Evolutionary conservation across 1,140 invertebrate species (phyloP), one percentile per base, ranked within the genome.

Genomic region (Stenopsyche tienmushanensis): DNA sequence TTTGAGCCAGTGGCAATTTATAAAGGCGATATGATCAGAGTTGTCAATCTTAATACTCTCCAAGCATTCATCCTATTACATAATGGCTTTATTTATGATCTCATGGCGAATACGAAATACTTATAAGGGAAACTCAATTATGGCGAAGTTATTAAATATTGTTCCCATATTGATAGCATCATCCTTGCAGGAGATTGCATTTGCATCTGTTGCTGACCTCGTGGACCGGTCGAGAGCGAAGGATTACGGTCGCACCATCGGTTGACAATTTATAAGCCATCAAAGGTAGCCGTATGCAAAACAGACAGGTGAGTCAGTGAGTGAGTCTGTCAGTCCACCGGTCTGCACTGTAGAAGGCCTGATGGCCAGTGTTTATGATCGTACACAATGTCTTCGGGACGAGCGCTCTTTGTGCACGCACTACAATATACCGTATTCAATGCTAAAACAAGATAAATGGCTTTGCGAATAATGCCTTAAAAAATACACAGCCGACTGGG

Each of bases 361-460:
- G n/a, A n/a, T n/a, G n/a, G n/a, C n/a, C 50, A 53, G 21, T 53
- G 53, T 57, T 57, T 57, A 57, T 57, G 53, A 57, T 21, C 53
- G 26, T 34, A n/a, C 26, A 57, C 34, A 41, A 23, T 21, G 34
- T 17, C 26, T 21, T 49, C 47, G 50, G 18, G n/a, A n/a, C n/a
- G n/a, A n/a, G n/a, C n/a, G n/a, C 18, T 20, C 44, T 47, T 47
- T 47, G 44, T 47, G 8, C 44, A 15, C 44, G 34, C 34, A 39
- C 10, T 8, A 47, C 44, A 47, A 47, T 47, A 15, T 47, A 39
- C 53, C 53, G 53, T 25, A 57, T 57, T 57, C n/a, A 57, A 57
- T 57, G 53, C 53, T 57, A 57, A 57, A 57, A 41, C 53, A 57
- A 57, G 53, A 57, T 57, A 18, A 21, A 57, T 57, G 53, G 23